Base-by-base conservation (phyloP, 1,140 invertebrate genomes). In the Atta cephalotes region DNA sequence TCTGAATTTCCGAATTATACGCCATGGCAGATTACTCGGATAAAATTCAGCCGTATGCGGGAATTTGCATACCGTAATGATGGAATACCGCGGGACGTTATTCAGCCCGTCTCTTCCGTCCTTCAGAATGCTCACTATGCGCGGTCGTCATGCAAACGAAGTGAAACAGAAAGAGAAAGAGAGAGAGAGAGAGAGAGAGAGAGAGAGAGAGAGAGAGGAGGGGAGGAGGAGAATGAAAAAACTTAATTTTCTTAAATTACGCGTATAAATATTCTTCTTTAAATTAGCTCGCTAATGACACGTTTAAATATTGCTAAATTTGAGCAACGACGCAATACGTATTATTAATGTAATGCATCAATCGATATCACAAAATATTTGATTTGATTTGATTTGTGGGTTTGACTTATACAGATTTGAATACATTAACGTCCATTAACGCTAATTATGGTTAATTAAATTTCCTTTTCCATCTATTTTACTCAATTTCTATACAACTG, bases 1-100 rank as follows among this genome's bases (percentile, higher is more conserved):
- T 82, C 87, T 90, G 88, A 92, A 91, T 92, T 94, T 92, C 91
- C 91, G 90, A 93, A 93, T 93, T 93, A 92, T 90, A 89, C 90
- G 82, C 60, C 90, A 84, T 74, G 87, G 90, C 91, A 92, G 93
- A 94, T 94, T 93, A 92, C 89, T 89, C 84, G 93, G 91, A 93
- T 94, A 93, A 95, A 95, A 94, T 94, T 92, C 89, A 90, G 89
- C 86, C 89, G 89, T 88, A 86, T 87, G 86, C 88, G 51, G 70
- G 62, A 84, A 94, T 94, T 94, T 93, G 92, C 93, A 94, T 93
- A 92, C 89, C 88, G 81, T 87, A 87, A 89, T 88, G 87, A 89
- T 85, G 86, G 86, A 87, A 87, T 87, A 87, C 85, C 85, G 77
- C 78, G 78, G 85, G 78, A 86, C 77, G 77, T 86, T 80, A 80